Evolutionary conservation across 2,797 vertebrate genomes (phyloP), one percentile per base, ranked within the genome.

Genomic region (Cossypha heuglini): DNA sequence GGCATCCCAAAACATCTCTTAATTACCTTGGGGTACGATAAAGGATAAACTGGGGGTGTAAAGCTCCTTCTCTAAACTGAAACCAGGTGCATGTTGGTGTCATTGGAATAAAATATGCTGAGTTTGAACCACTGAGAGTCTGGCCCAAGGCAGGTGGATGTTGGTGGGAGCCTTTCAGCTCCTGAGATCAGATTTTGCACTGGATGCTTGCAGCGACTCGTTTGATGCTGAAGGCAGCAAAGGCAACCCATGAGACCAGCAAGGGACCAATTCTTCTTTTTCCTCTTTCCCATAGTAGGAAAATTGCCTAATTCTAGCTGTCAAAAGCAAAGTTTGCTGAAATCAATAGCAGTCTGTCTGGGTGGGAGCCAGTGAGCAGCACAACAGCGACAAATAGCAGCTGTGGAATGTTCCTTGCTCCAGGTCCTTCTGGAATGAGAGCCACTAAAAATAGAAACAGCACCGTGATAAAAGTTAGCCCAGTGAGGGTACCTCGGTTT

Each of bases 341-440:
- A 93, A 96, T 89, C 85, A 86, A 55, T 90, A 76, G 61, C 0
- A 83, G 45, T 13, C 33, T 55, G 49, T 63, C 73, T 73, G 55
- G 69, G 57, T 22, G 58, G 76, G 66, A 84, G 66, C 51, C 40
- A 19, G 40, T 9, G 78, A 90, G 49, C 20, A 82, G 35, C 68
- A 6, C 54, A 91, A 4, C 33, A 31, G 35, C 9, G 0, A 85
- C 91, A 86, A 82, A 82, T 2, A 74, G 57, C 71, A 79, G 75
- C 75, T 77, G 61, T 9, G 9, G 84, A 67, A 35, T 24, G 61
- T 16, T 35, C 88, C 72, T 94, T 61, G 84, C 92, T 93, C 66
- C 69, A 31, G 84, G 84, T 95, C 87, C 72, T 95, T 25, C 73
- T 91, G 64, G 28, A 93, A 86, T 64, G 87, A 81, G 73, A 38